Conservation (phyloP, 1,140 invertebrate species). For the Ceratitis capitata region DNA sequence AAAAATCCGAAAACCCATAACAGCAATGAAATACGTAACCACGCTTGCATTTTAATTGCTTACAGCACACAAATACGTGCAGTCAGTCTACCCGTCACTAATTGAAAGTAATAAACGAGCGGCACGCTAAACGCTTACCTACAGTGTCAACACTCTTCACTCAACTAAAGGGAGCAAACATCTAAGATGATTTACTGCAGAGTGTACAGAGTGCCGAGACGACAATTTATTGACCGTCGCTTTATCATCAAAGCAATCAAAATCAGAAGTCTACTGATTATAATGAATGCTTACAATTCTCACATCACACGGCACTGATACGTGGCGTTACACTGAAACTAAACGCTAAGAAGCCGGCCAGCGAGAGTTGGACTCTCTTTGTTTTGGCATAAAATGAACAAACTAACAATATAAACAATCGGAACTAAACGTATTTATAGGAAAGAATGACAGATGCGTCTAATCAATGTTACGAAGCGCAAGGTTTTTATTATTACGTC, state of each 20-base stretch:
- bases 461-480: background rate
- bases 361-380: background rate
- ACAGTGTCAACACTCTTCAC: background rate
- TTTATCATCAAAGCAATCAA: background rate
- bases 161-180: background rate
- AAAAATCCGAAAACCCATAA: constrained; percentile 84
- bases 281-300: background rate
- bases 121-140: background rate
- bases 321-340: background rate
- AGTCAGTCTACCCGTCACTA: background rate
- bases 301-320: background rate
- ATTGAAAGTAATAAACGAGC: background rate
- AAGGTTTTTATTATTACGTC: background rate
- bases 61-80: background rate
- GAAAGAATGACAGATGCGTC: background rate
- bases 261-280: background rate
- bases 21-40: constrained; percentile 75
- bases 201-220: background rate
- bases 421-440: background rate
- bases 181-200: background rate
- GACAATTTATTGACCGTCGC: background rate
- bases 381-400: background rate
- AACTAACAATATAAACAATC: background rate
- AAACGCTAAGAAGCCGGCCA: background rate
- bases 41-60: constrained; percentile 67